Percentiles rank a stretch among this genome's conserved stretches.
These are phyloP conservation scores for Chondrosia reniformis DNA, from an alignment of 37 sponge, comb jelly and placozoan species.

Conservation along the genomic window DNA sequence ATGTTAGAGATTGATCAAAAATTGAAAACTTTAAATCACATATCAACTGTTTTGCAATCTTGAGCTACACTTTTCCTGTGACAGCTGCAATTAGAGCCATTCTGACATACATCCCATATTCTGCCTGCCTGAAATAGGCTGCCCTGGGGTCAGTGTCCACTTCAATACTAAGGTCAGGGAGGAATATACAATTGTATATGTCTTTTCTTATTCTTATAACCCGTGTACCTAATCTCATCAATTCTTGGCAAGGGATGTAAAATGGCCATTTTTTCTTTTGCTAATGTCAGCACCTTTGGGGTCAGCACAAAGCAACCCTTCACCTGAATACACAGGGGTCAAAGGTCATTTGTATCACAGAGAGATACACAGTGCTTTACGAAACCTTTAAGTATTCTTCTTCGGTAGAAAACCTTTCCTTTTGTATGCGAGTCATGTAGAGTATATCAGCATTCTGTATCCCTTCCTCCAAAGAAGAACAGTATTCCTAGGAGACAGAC, in stretches of 20 bases:
- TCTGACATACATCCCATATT: constrained; percentile 94
- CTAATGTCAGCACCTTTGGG: constrained; percentile 84
- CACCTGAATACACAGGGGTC: constrained; percentile 39
- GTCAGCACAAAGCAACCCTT: constrained; percentile 82
- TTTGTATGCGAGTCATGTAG: constrained; percentile 97
- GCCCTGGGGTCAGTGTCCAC: constrained; percentile 96
- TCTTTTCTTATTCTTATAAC: too few species aligned
- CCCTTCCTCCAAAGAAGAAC: constrained; percentile 66
- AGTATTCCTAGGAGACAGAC: constrained; percentile 46
- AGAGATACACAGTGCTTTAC: not conserved
- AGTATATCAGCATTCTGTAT: constrained; percentile 92
- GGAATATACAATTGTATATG: constrained; percentile 1
- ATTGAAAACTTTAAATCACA: constrained; percentile 10
- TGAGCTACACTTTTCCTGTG: constrained; percentile 28
- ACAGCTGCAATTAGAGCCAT: constrained; percentile 89
- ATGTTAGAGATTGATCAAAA: too few species aligned
- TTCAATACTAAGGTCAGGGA: constrained; percentile 59
- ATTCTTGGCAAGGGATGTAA: constrained; percentile 95
- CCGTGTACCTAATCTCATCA: constrained; percentile 93
- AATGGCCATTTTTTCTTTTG: constrained; percentile 94
- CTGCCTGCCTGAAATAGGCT: constrained; percentile 97
- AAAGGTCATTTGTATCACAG: not conserved
- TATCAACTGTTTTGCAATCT: too few species aligned
- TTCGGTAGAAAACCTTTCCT: constrained; percentile 77
- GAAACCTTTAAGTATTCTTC: constrained; percentile 86